phyloP scores from a whole-genome alignment of 2,113 vertebrate species.

The Pseudorectes ferrugineus region DNA sequence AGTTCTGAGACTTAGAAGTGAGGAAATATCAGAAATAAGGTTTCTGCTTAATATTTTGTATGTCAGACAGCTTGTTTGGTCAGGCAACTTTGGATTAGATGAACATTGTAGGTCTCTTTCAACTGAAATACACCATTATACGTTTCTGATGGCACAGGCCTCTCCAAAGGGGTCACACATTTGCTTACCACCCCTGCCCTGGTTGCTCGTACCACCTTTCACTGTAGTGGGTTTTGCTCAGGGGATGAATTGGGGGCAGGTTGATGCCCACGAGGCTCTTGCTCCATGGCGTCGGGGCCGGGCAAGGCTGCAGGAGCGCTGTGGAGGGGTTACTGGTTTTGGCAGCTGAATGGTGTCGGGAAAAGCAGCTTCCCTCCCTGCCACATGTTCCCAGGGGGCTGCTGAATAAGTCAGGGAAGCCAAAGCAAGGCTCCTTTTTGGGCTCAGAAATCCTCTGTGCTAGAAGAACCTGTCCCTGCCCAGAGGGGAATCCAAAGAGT shows the following conservation, averaged over 20 bases:
- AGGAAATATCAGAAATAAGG: not conserved
- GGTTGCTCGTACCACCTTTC: not conserved
- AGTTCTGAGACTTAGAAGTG: not conserved
- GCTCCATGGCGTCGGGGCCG: fast-evolving
- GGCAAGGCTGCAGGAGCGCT: not conserved
- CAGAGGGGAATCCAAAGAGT: not conserved
- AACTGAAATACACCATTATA: not conserved
- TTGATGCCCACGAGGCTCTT: fast-evolving
- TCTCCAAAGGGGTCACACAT: not conserved
- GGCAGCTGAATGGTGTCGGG: not conserved
- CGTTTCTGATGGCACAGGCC: not conserved
- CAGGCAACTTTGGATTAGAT: not conserved
- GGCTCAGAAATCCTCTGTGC: not conserved
- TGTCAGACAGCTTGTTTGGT: not conserved
- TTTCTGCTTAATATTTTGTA: not conserved
- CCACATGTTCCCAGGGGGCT: not conserved
- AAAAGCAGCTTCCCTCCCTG: not conserved
- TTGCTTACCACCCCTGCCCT: not conserved
- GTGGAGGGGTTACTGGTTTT: not conserved
- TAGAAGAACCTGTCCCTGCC: not conserved
- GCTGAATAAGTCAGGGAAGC: not conserved
- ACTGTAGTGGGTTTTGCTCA: not conserved
- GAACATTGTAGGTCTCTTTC: not conserved
- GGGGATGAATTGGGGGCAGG: not conserved
- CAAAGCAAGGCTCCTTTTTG: not conserved